Conservation (phyloP, 1,140 invertebrate species). For the Schlechtendalia chinensis region DNA sequence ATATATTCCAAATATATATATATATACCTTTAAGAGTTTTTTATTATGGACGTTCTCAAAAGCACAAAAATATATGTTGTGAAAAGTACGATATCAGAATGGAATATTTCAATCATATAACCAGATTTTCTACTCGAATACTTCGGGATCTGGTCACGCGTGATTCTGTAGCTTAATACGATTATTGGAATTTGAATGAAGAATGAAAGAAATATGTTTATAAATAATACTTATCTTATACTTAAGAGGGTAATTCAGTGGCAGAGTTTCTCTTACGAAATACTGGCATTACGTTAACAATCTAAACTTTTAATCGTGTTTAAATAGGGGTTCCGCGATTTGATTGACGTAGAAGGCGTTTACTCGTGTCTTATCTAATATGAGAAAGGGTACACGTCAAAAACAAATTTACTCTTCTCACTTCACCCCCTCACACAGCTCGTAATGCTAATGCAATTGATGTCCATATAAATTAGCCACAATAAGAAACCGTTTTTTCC, state of each 20-base stretch:
- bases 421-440: not conserved
- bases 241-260: not conserved
- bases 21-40: not conserved
- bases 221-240: not conserved
- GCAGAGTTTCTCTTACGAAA: not conserved
- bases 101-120: conserved; percentile 24
- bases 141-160: conserved; percentile 8
- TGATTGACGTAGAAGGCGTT: not conserved
- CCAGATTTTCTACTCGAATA: conserved; percentile 27
- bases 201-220: conserved; percentile 13
- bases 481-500: not conserved
- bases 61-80: not conserved
- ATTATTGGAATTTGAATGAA: conserved; percentile 28
- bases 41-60: not conserved
- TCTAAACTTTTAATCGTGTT: conserved; percentile 18
- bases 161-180: not conserved
- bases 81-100: not conserved
- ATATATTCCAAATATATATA: not conserved
- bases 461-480: conserved; percentile 20
- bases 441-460: conserved; percentile 20
- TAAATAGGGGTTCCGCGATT: not conserved
- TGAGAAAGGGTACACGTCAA: conserved; percentile 9
- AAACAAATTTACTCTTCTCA: conserved; percentile 20
- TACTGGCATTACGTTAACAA: not conserved
- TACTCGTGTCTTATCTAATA: conserved; percentile 6